Base-by-base conservation (phyloP, 2,113 vertebrate species). In the Condylura cristata region DNA sequence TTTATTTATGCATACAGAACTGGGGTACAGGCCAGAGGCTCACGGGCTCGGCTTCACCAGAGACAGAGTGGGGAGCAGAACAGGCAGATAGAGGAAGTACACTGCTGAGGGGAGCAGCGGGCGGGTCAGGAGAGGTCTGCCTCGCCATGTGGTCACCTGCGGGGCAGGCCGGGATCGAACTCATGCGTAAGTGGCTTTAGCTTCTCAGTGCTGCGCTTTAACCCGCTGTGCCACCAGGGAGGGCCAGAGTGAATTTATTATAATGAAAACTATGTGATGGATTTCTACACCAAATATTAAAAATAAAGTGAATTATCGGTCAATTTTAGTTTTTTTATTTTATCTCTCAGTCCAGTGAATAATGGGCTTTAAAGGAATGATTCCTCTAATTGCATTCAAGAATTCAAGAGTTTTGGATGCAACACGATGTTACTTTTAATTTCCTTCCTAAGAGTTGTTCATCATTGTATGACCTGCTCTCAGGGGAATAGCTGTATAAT, bases 271-370 rank as follows among this genome's bases (percentile, higher is more conserved):
- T 26, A 84, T 68, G n/a, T 56, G 92, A 89, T 83, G 14, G 4
- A 56, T 83, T 95, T 86, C 28, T 74, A 89, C 41, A 76, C 32
- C 41, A 92, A 95, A 86, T 80, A 91, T 91, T 93, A 94, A 90
- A 82, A 93, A 75, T 95, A 89, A 89, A 61, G 70, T 48, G 8
- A 71, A 72, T 86, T 90, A 79, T 83, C 53, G 95, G 8, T 4
- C n/a, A 17, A 44, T 70, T 88, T 74, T 53, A 78, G 2, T 10
- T 60, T 60, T 32, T 34, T 53, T 41, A 51, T 32, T n/a, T n/a
- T n/a, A 86, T n/a, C 32, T 86, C 34, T 96, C 83, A 78, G 79
- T 89, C 71, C 10, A 86, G 82, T 80, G 17, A 89, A 86, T 88
- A 88, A 90, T 90, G 41, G 22, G 11, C 95, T 89, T 86, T 53